phyloP scores from a whole-genome alignment of 2,113 vertebrate genomes.

The Semicossyphus pulcher region DNA sequence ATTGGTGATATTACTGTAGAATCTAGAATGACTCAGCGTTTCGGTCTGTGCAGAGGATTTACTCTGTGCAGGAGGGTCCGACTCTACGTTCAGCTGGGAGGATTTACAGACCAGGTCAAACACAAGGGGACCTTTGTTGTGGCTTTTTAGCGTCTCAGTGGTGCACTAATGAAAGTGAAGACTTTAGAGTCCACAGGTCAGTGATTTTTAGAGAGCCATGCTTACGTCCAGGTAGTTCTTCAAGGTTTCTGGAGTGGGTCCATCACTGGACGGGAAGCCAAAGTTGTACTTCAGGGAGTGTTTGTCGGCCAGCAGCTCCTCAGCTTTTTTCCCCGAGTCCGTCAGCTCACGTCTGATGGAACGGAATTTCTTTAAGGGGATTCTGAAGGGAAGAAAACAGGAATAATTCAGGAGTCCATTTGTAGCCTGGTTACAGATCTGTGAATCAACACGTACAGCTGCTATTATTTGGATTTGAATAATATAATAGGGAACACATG shows the following conservation, averaged over 20 bases:
- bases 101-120: slow-evolving; percentile 14
- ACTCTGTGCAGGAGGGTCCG: background rate
- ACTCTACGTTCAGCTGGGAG: background rate
- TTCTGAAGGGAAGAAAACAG: slow-evolving; percentile 70
- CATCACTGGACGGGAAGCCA: slow-evolving; percentile 75
- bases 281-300: slow-evolving; percentile 84
- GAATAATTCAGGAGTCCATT: background rate
- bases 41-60: background rate
- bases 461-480: background rate
- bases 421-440: background rate
- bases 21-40: background rate
- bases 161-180: slow-evolving; percentile 24
- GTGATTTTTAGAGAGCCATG: background rate
- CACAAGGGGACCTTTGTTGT: slow-evolving; percentile 52
- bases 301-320: slow-evolving; percentile 76
- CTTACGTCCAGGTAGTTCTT: slow-evolving; percentile 95
- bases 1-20: too few relatives aligned
- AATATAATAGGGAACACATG: too few relatives aligned
- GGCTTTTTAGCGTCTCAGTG: background rate
- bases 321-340: slow-evolving; percentile 78
- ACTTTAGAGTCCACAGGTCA: slow-evolving; percentile 9
- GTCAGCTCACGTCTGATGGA: slow-evolving; percentile 86
- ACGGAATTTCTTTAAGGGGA: slow-evolving; percentile 90
- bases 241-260: slow-evolving; percentile 89
- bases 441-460: background rate